These are phyloP conservation scores for Rafetus swinhoei DNA, from an alignment of 2,113 vertebrate genomes.

Conservation along the genomic window DNA sequence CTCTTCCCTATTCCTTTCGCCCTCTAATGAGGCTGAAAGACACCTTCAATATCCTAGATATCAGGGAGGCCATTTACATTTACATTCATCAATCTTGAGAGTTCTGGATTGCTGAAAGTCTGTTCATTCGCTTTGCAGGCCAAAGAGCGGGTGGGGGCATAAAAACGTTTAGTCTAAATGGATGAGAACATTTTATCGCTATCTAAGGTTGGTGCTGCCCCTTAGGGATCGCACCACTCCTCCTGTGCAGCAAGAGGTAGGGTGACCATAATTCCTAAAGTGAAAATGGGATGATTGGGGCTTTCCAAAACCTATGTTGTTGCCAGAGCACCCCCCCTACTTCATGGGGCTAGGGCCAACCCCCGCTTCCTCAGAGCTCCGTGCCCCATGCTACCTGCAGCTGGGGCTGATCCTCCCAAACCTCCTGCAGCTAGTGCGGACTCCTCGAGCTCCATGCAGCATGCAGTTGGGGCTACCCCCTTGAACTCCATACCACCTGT, in stretches of 20 bases:
- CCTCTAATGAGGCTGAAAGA: conserved; percentile 65
- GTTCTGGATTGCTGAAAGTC: conserved; percentile 38
- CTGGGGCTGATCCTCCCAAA: no score
- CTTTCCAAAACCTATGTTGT: no score
- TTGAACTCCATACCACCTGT: no score
- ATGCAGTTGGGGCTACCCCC: no score
- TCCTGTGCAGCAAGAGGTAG: background rate
- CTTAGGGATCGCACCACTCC: background rate
- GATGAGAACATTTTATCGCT: background rate
- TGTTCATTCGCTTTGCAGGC: background rate
- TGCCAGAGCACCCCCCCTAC: no score
- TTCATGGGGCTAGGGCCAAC: no score
- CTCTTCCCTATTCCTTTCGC: background rate
- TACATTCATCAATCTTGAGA: conserved; percentile 54
- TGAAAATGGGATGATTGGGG: no score
- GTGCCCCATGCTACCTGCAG: no score
- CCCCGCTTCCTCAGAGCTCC: no score
- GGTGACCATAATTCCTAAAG: no score
- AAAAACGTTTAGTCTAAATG: background rate
- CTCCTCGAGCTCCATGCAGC: no score
- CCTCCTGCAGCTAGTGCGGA: no score
- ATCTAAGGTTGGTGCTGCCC: background rate
- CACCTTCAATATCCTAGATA: conserved; percentile 35
- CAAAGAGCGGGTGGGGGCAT: background rate
- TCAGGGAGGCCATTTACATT: conserved; percentile 61